phyloP scores from a whole-genome alignment of 2,888 invertebrate species.

The Drosophila suboccidentalis region DNA sequence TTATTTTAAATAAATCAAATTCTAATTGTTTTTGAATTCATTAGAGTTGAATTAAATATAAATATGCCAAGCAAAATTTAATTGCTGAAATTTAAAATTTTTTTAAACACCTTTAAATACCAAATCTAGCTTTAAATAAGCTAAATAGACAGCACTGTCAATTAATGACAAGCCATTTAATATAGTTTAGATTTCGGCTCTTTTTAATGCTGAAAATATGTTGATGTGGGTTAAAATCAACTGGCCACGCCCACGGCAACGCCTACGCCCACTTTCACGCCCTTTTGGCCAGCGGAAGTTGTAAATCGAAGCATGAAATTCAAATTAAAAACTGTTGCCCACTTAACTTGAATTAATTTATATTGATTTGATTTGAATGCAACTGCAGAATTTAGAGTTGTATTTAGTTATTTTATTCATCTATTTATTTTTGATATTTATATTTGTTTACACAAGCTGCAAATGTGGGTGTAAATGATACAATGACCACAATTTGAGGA shows the following conservation, averaged over 20 bases:
- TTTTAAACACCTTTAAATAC: background rate
- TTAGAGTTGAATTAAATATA: too few relatives aligned
- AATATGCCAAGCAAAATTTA: too few relatives aligned
- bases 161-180: constrained; percentile 47
- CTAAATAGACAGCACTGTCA: constrained; percentile 12
- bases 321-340: constrained; percentile 27
- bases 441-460: background rate
- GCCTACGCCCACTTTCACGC: constrained; percentile 1
- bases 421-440: background rate
- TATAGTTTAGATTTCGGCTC: constrained; percentile 20
- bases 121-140: background rate
- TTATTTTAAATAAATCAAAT: too few relatives aligned
- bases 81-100: too few relatives aligned
- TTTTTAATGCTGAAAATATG: background rate
- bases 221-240: constrained; percentile 7
- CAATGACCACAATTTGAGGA: constrained; percentile 1
- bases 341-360: constrained; percentile 10
- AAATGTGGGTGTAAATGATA: constrained; percentile 26
- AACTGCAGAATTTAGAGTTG: background rate
- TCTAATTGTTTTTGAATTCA: too few relatives aligned
- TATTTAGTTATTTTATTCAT: background rate
- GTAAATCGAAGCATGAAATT: constrained; percentile 28
- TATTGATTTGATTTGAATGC: background rate
- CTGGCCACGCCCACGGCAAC: constrained; percentile 25
- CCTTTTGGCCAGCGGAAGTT: constrained; percentile 45